Base-by-base conservation (phyloP, 1,140 invertebrate genomes). In the Drosophila kohkoa region DNA sequence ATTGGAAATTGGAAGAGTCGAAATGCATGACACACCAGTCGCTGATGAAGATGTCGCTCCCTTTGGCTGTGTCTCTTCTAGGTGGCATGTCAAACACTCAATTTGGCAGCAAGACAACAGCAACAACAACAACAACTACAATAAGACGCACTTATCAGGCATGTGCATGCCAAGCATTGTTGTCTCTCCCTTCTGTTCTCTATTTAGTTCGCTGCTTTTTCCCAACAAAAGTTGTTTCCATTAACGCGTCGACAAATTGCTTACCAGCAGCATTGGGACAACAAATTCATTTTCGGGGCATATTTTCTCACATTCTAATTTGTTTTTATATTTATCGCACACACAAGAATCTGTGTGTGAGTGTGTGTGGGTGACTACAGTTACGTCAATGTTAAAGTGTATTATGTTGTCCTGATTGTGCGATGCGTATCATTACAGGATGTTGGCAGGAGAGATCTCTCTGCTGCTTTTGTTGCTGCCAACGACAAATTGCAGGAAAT, bases 401-500 rank as follows among this genome's bases (percentile, higher is more conserved):
- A 72, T 88, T 89, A 81, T 85, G 85, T 81, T 74, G 83, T 81
- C 70, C 72, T 89, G 85, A 85, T 88, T 89, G 85, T 78, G 71
- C 58, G 60, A 62, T 69, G 74, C 85, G 85, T 77, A 88, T 88
- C 77, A 88, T 88, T 88, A 88, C 83, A 78, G 82, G 77, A 87
- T 68, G 82, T 10, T 55, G 55, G 75, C 77, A 45, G 35, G 2
- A 20, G 15, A 51, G 45, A 52, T 35, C n/a, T 43, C 41, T n/a
- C 41, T 43, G 48, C 32, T 52, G 46, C 58, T 49, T 30, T 58
- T 55, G 52, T 46, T 69, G 58, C 67, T 82, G 67, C 69, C 80
- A 57, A 80, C 77, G 75, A 85, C 85, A 88, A 88, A 88, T 88
- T 89, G 75, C 85, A 82, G 85, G 85, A 88, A 88, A 88, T 88